Evolutionary conservation across 2,888 invertebrate species (phyloP).

Genomic region (Acronicta aceris): DNA sequence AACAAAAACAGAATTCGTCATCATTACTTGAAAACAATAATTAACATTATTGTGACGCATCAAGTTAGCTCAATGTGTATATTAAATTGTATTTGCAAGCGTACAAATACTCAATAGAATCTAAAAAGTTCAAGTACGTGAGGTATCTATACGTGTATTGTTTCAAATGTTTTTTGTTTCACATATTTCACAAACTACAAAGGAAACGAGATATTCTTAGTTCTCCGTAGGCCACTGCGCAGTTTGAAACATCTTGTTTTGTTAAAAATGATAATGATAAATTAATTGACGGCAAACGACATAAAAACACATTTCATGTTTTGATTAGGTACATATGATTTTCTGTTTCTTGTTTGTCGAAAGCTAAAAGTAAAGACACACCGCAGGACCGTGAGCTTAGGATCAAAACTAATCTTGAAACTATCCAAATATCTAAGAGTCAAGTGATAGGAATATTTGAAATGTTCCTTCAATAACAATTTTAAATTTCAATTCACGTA

Average conservation of each 20-base stretch:
- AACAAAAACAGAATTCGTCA: slow-evolving; percentile 18
- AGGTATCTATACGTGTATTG: slow-evolving; percentile 41
- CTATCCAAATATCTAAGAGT: too few species aligned
- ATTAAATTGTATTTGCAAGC: slow-evolving; percentile 4
- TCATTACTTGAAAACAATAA: slow-evolving; percentile 16
- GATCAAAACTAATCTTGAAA: neutral
- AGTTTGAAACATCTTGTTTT: slow-evolving; percentile 25
- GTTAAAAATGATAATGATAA: slow-evolving; percentile 28
- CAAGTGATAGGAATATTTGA: too few species aligned
- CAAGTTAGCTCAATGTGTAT: neutral
- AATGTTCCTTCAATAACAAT: neutral
- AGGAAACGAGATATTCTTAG: slow-evolving; percentile 32
- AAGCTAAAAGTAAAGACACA: slow-evolving; percentile 1
- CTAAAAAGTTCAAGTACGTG: slow-evolving; percentile 41
- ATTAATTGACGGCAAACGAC: slow-evolving; percentile 17
- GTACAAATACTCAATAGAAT: slow-evolving; percentile 9
- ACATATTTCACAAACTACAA: slow-evolving; percentile 39
- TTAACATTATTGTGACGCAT: slow-evolving; percentile 16
- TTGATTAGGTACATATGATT: slow-evolving; percentile 1
- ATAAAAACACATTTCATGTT: slow-evolving; percentile 29
- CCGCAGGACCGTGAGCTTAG: neutral
- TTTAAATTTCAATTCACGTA: neutral
- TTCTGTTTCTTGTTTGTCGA: slow-evolving; percentile 14
- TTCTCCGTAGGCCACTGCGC: slow-evolving; percentile 40
- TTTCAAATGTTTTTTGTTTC: slow-evolving; percentile 21